Conservation (phyloP, 2,888 invertebrate species). For the Chirona hameri region DNA sequence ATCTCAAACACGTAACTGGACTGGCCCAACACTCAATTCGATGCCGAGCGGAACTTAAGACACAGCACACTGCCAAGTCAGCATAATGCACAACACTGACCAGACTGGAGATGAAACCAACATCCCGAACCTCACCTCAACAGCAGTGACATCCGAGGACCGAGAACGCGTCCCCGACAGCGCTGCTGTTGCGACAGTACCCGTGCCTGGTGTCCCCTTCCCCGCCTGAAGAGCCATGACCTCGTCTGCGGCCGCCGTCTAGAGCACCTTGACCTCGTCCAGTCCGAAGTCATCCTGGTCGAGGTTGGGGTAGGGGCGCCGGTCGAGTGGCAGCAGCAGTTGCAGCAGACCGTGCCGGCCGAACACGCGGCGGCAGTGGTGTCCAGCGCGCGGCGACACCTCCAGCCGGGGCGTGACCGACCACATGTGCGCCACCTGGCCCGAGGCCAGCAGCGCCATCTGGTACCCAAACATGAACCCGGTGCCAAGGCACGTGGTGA, state of each 20-base stretch:
- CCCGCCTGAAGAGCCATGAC: too few species aligned
- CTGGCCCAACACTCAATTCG: too few species aligned
- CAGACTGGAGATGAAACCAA: too few species aligned
- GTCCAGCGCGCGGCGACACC: constrained; percentile 39
- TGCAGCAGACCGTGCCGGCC: constrained; percentile 39
- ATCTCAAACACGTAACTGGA: too few species aligned
- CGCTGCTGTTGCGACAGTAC: too few species aligned
- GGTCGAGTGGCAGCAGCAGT: constrained; percentile 36
- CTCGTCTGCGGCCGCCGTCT: neutral
- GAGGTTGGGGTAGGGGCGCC: neutral
- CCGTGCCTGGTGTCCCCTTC: too few species aligned
- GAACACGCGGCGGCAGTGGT: constrained; percentile 39
- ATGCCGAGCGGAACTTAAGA: too few species aligned
- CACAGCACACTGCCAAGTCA: too few species aligned
- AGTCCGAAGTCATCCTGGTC: neutral
- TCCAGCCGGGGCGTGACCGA: constrained; percentile 32
- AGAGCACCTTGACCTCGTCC: constrained; percentile 2
- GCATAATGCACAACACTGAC: too few species aligned
- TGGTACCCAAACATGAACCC: neutral
- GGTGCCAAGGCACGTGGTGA: neutral
- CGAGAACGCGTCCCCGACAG: too few species aligned
- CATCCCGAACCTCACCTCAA: too few species aligned
- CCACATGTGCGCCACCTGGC: constrained; percentile 26
- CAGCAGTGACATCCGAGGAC: too few species aligned
- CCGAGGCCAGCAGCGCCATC: neutral